A percentile compares a stretch with the other conserved stretches of the same genome.
Evolutionary conservation across 2,888 invertebrate genomes (phyloP).

Genomic region (Gymnocheta viridis): DNA sequence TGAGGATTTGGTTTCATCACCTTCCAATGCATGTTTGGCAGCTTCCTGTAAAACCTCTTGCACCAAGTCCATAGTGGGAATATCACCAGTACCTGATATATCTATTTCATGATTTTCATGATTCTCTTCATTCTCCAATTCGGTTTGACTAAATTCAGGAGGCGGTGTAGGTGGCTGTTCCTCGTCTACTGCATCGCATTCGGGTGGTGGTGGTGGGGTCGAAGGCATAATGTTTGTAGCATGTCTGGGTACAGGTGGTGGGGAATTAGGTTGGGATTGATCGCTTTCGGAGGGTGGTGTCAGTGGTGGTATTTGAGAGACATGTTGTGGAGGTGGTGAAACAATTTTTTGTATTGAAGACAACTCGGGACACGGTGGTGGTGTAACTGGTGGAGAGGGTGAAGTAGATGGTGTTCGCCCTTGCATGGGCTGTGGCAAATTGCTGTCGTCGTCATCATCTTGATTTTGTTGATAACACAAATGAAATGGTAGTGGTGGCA

Average conservation of each 20-base stretch:
- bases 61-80: slow-evolving; percentile 66
- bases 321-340: slow-evolving; percentile 76
- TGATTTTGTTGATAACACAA: slow-evolving; percentile 75
- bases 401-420: slow-evolving; percentile 77
- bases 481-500: slow-evolving; percentile 79
- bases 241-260: slow-evolving; percentile 72
- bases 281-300: slow-evolving; percentile 79
- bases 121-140: slow-evolving; percentile 34
- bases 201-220: slow-evolving; percentile 68
- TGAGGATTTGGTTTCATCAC: slow-evolving; percentile 75
- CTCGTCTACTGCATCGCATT: slow-evolving; percentile 67
- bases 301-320: slow-evolving; percentile 74
- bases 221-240: slow-evolving; percentile 62
- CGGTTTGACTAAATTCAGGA: slow-evolving; percentile 70
- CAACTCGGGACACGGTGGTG: slow-evolving; percentile 76
- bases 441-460: slow-evolving; percentile 58
- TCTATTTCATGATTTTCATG: slow-evolving; percentile 48
- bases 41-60: slow-evolving; percentile 65
- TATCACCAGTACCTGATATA: slow-evolving; percentile 71
- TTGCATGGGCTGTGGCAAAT: slow-evolving; percentile 67
- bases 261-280: slow-evolving; percentile 78
- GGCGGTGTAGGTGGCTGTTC: slow-evolving; percentile 72
- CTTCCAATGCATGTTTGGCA: slow-evolving; percentile 65
- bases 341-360: slow-evolving; percentile 73
- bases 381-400: slow-evolving; percentile 80